A percentile compares a stretch with the other conserved stretches of the same genome.
These are phyloP conservation scores for Drosophila anomalata DNA, from an alignment of 2,888 invertebrate genomes.

Conservation along the genomic window DNA sequence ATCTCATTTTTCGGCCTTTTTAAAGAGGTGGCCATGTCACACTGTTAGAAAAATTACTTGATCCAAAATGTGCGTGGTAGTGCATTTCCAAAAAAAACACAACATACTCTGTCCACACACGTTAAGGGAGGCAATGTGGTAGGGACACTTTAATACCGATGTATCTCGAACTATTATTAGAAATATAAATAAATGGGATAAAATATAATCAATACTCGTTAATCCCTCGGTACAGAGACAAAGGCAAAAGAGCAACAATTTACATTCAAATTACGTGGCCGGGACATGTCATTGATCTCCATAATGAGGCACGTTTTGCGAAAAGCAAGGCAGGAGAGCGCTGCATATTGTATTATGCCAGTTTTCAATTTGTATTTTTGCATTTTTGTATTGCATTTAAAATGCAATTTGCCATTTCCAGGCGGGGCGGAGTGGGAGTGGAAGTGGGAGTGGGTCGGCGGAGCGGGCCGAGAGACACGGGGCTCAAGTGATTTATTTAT, in stretches of 20 bases:
- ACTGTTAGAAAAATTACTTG: not conserved
- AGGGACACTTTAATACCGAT: not conserved
- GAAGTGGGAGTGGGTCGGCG: too few species aligned
- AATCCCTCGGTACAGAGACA: not conserved
- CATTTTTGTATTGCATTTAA: constrained; percentile 48
- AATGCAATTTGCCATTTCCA: constrained; percentile 63
- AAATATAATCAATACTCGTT: constrained; percentile 2
- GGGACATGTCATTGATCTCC: constrained; percentile 54
- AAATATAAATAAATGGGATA: not conserved
- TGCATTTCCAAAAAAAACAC: not conserved
- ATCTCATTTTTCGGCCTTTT: not conserved
- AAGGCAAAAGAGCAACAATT: constrained; percentile 57
- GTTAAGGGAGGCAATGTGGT: not conserved
- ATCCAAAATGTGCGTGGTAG: not conserved
- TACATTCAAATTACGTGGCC: constrained; percentile 50
- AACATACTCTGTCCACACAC: too few species aligned
- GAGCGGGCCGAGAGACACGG: not conserved
- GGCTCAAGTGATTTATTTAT: constrained; percentile 71
- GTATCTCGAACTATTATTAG: not conserved
- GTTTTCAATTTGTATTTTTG: constrained; percentile 41
- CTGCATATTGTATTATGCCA: constrained; percentile 38
- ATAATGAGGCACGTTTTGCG: constrained; percentile 51
- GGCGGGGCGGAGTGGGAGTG: constrained; percentile 45
- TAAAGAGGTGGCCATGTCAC: too few species aligned
- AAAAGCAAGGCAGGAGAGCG: constrained; percentile 22